phyloP scores from a whole-genome alignment of 2,113 vertebrate genomes.

The Semnopithecus entellus region DNA sequence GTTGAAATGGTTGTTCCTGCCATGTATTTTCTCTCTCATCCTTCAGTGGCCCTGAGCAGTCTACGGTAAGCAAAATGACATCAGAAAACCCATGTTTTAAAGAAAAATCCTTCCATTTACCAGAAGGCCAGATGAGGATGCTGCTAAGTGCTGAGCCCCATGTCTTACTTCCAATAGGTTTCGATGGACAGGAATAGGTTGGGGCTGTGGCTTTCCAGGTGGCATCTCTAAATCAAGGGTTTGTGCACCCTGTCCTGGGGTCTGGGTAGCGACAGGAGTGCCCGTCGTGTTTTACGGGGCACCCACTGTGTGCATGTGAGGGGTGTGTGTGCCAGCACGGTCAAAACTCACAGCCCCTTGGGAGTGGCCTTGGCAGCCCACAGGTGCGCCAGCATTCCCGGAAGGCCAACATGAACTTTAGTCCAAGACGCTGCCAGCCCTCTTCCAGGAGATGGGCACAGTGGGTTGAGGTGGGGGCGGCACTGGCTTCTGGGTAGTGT shows the following conservation, averaged over 20 bases:
- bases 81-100: background rate
- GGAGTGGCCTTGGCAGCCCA: background rate
- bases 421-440: background rate
- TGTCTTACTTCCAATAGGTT: background rate
- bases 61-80: background rate
- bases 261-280: background rate
- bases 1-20: fast-evolving
- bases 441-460: background rate
- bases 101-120: background rate
- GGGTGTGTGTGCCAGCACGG: background rate
- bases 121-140: background rate
- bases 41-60: background rate
- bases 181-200: background rate
- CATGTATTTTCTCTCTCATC: fast-evolving
- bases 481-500: fast-evolving
- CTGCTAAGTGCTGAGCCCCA: fast-evolving
- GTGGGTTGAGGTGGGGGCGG: fast-evolving
- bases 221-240: background rate
- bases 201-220: background rate
- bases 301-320: background rate
- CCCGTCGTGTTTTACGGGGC: background rate
- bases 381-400: background rate
- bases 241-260: background rate
- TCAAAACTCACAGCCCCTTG: background rate
- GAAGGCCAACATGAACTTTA: no score